Percentiles rank a stretch among this genome's conserved stretches.
Evolutionary conservation across 2,797 vertebrate genomes (phyloP).

Genomic region (Danio jaintianensis): DNA sequence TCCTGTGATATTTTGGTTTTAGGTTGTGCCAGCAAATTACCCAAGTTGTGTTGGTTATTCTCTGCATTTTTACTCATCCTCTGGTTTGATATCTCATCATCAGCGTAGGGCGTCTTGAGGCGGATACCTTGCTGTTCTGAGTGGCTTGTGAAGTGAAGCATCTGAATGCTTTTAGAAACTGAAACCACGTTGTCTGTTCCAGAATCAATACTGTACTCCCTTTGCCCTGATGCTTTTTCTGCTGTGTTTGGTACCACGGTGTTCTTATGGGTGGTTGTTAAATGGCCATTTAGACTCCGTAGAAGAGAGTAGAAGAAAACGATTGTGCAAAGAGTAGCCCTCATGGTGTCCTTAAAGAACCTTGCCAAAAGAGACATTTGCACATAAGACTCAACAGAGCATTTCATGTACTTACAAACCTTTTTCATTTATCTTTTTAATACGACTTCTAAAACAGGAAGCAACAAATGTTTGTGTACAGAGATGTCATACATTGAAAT

Average conservation of each 20-base stretch:
- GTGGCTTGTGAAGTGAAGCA: not conserved
- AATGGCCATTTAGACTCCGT: slow-evolving; percentile 42
- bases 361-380: not conserved
- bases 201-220: not conserved
- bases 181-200: slow-evolving; percentile 12
- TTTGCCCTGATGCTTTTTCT: not conserved
- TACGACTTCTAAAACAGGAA: not conserved
- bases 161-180: slow-evolving; percentile 19
- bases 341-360: slow-evolving; percentile 37
- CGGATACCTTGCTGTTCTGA: not conserved
- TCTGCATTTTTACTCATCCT: not conserved
- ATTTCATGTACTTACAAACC: not conserved
- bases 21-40: not conserved
- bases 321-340: slow-evolving; percentile 29
- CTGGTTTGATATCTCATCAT: not conserved
- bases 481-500: not conserved
- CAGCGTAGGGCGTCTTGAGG: not conserved
- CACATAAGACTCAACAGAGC: not conserved
- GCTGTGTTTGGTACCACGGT: not conserved
- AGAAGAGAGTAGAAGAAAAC: slow-evolving; percentile 60
- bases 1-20: not conserved
- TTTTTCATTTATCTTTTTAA: not conserved
- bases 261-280: slow-evolving; percentile 35
- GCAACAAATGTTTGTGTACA: not conserved
- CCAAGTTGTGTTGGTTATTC: not conserved